These are phyloP conservation scores for Heteromormyrus szaboi DNA, from an alignment of 2,797 vertebrate genomes.

Conservation along the genomic window DNA sequence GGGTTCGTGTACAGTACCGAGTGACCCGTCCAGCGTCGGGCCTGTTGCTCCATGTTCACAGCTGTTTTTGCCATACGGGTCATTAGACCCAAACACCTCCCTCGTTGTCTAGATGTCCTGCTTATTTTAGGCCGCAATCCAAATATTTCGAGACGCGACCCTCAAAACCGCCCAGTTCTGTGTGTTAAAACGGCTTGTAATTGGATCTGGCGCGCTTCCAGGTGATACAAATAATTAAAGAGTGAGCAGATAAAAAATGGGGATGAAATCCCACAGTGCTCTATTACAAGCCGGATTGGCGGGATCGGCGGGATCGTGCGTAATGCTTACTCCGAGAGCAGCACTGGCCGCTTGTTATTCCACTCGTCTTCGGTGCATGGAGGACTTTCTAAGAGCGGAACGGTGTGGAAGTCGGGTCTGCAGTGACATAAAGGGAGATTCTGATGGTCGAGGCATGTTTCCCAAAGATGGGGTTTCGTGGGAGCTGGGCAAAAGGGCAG, in stretches of 20 bases:
- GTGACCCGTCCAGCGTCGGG: neutral
- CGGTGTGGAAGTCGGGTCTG: neutral
- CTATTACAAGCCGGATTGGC: neutral
- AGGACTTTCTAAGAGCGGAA: neutral
- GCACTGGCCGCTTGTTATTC: neutral
- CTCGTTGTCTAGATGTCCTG: conserved; percentile 6
- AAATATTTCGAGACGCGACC: conserved; percentile 13
- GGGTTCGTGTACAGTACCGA: neutral
- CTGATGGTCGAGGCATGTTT: neutral
- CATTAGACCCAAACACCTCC: conserved; percentile 9
- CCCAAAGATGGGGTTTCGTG: neutral
- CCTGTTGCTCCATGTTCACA: conserved; percentile 17
- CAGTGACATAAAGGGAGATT: neutral
- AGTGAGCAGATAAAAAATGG: conserved; percentile 1
- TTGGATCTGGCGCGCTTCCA: conserved; percentile 16
- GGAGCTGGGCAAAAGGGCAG: neutral
- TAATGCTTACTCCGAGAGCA: neutral
- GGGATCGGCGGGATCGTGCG: neutral
- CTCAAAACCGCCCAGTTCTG: conserved; percentile 5
- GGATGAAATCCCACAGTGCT: conserved; percentile 17
- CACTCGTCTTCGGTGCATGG: neutral
- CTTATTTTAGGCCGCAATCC: conserved; percentile 17
- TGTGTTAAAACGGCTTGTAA: conserved; percentile 21
- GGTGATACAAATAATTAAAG: conserved; percentile 19
- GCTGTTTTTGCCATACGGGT: conserved; percentile 17